Percentiles rank a stretch among this genome's conserved stretches.
phyloP scores from a whole-genome alignment of 2,797 vertebrate species.

The Gymnoscopelus braueri region DNA sequence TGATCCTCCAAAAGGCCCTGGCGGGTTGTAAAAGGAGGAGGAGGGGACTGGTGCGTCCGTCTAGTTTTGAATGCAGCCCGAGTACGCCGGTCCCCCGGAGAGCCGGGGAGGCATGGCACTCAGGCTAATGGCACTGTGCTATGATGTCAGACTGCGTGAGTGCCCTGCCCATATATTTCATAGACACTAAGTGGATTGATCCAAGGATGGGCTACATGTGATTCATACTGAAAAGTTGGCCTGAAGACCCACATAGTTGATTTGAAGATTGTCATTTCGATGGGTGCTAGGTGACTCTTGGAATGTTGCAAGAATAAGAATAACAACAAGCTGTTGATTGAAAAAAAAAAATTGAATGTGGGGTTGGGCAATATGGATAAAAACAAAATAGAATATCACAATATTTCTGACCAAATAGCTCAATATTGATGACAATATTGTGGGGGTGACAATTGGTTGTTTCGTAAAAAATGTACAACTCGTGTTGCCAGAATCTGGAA shows the following conservation, averaged over 20 bases:
- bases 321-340: too few species aligned
- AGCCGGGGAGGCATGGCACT: conserved; percentile 68
- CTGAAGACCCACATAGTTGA: conserved; percentile 22
- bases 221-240: conserved; percentile 53
- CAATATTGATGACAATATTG: too few species aligned
- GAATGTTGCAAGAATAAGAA: too few species aligned
- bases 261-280: too few species aligned
- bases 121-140: conserved; percentile 73
- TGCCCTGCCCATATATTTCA: conserved; percentile 73
- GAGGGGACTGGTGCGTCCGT: conserved; percentile 8
- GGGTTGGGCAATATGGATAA: too few species aligned
- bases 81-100: conserved; percentile 37
- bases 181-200: conserved; percentile 79
- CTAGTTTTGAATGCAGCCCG: conserved; percentile 49
- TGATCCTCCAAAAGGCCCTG: conserved; percentile 48
- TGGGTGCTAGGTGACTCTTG: too few species aligned
- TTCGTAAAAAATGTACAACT: too few species aligned
- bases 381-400: too few species aligned
- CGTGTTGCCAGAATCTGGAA: too few species aligned
- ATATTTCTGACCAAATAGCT: too few species aligned
- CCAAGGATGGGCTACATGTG: conserved; percentile 68
- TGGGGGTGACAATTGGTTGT: too few species aligned
- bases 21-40: neutral
- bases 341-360: too few species aligned
- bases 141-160: conserved; percentile 80